Base-by-base conservation (phyloP, 2,888 invertebrate species). In the Amiota mariae region DNA sequence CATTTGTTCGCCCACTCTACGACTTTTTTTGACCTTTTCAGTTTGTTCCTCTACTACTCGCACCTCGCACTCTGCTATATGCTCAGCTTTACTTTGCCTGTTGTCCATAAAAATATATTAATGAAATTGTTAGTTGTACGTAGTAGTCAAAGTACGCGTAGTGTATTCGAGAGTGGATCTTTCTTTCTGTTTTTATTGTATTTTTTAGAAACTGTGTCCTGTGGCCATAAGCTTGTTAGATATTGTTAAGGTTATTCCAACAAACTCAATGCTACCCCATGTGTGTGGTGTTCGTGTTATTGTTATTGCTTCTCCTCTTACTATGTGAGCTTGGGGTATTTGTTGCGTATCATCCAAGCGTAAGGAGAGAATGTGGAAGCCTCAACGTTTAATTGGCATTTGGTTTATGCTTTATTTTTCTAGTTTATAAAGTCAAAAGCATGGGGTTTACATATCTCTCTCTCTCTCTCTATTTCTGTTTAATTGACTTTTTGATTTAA, bases 51-150 rank as follows among this genome's bases (percentile, higher is more conserved):
- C 36, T 36, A 36, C 36, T 36, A 24, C 24, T 24, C 24, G 2
- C 3, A 24, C 2, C 3, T 24, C 24, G 1, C 24, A 24, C 24
- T 24, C 24, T 24, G 24, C 24, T 24, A 2, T 24, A 24, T 24
- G 24, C 24, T 24, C 24, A 24, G 24, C 36, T 36, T 6, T 36
- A 6, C 36, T 6, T 59, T 57, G 57, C 18, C 20, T 59, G 18
- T 59, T 51, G 59, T 20, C 8, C n/a, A 59, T 15, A 59, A 59
- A 59, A 59, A 59, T 59, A 15, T 59, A 20, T 59, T 59, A 59
- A 59, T 59, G 59, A 59, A 59, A 18, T 59, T 59, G 57, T 59
- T 20, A 59, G 57, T 59, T 59, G 18, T 59, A 9, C 10, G 24
- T 24, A 1, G 24, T 24, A 24, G 24, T 24, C 1, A 3, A 2